A percentile compares a stretch with the other conserved stretches of the same genome.
phyloP scores from a whole-genome alignment of 2,797 vertebrate genomes.

The Pteronotus mesoamericanus region DNA sequence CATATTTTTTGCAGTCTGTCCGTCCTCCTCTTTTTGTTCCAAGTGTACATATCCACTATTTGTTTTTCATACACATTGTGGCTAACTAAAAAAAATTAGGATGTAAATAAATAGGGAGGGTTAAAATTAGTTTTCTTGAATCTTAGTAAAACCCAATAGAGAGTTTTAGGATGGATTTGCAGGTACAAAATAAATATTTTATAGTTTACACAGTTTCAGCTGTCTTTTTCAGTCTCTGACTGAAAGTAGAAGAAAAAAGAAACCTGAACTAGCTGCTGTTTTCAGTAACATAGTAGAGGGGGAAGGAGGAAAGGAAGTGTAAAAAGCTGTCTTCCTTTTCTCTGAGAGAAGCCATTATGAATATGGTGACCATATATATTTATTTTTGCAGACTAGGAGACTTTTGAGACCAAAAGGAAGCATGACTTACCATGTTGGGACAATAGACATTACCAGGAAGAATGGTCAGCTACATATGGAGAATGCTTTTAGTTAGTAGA shows the following conservation, averaged over 20 bases:
- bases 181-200: not conserved
- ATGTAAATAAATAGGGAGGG: not conserved
- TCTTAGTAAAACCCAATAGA: not conserved
- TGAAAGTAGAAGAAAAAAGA: not conserved
- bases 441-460: not conserved
- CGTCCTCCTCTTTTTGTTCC: not conserved
- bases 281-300: not conserved
- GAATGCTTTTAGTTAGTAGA: not conserved
- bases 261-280: not conserved
- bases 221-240: slow-evolving; percentile 24
- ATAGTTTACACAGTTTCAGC: not conserved
- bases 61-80: not conserved
- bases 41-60: not conserved
- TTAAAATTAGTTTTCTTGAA: not conserved
- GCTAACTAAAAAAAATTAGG: not conserved
- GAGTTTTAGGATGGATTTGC: not conserved
- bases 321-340: not conserved
- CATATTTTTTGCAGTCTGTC: not conserved
- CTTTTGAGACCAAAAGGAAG: not conserved
- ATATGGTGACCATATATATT: not conserved
- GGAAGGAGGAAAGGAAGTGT: not conserved
- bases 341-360: not conserved
- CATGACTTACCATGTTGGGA: not conserved
- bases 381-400: not conserved
- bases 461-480: not conserved